Base-by-base conservation (phyloP, 2,113 vertebrate genomes). In the Aptenodytes forsteri region DNA sequence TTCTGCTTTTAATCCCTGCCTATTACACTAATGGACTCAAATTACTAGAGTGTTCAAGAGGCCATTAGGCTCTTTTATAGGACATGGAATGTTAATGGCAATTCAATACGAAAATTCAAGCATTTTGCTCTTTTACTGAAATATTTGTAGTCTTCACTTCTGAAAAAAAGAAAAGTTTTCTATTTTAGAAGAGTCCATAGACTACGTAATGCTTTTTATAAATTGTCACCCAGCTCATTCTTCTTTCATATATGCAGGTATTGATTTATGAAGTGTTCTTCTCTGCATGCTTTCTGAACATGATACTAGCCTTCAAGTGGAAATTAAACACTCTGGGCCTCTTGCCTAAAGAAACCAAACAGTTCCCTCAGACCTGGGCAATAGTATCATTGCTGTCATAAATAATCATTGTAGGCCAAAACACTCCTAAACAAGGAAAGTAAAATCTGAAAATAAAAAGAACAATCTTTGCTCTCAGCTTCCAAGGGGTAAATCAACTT, bases 11-110 rank as follows among this genome's bases (percentile, higher is more conserved):
- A 97, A 93, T 94, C 80, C 54, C 78, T 88, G 64, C 49, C 76
- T 93, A 89, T 97, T 97, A 93, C 36, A 87, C 52, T 96, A 96
- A 97, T 95, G 93, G 90, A 91, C 80, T 96, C 89, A 95, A 96
- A 97, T 94, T 91, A 78, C 90, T 82, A 65, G 8, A 50, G 52
- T 92, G 40, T 93, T 96, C 81, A 94, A 97, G 95, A 96, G 94
- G 69, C 78, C 72, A 91, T 96, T 91, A 96, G 62, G 49, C 42
- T 62, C 26, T 93, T 92, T 75, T 84, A 83, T 54, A 94, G 62
- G 56, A 84, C 36, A 70, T 32, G 1, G 7, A 90, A 89, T 87
- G 38, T 59, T 95, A 94, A 95, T 73, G 75, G 72, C 9, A 88
- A 76, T 81, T 83, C 82, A 59, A 30, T 71, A 83, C 23, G 59